Base-by-base conservation (phyloP, 2,113 vertebrate species). In the Siphamia tubifer region DNA sequence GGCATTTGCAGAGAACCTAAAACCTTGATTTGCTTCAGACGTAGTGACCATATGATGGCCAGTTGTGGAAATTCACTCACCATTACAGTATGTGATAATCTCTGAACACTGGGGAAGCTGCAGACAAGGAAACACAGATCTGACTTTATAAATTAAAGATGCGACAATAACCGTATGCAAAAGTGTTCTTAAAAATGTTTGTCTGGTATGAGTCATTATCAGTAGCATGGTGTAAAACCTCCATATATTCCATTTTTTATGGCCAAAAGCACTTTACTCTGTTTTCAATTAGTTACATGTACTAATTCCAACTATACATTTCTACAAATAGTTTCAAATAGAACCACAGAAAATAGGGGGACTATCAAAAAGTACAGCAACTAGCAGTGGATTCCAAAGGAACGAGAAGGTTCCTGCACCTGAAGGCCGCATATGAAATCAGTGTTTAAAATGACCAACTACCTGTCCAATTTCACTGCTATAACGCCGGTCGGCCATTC, bases 401-500 rank as follows among this genome's bases (percentile, higher is more conserved):
- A 77, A 63, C 34, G 5, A 5, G 10, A 31, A 35, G 15, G 44
- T 65, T 81, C 81, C 54, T 57, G 70, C 38, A 32, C 79, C 70
- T 40, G 68, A 75, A 63, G 67, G 63, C 54, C 44, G 23, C 36
- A 56, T 61, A 5, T 43, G 42, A 48, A 74, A 74, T 86, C 84
- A 17, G 39, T 64, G 66, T 48, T 38, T 23, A 32, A 44, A 54
- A 73, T 43, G 9, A 0, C 44, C 21, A n/a, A 34, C 55, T 23
- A 40, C 40, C 48, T 12, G 8, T 8, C 10, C 13, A 12, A 17
- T 21, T 15, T 16, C 15, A 28, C 12, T 47, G 76, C 85, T 89
- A 88, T 66, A 92, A 87, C 0, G 88, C 79, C 0, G 93, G 93
- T n/a, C 90, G 85, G 2, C 93, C 93, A 1, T 94, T 94, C 47